Evolutionary conservation across 2,888 invertebrate species (phyloP).

Genomic region (Rhodophaea formosa): DNA sequence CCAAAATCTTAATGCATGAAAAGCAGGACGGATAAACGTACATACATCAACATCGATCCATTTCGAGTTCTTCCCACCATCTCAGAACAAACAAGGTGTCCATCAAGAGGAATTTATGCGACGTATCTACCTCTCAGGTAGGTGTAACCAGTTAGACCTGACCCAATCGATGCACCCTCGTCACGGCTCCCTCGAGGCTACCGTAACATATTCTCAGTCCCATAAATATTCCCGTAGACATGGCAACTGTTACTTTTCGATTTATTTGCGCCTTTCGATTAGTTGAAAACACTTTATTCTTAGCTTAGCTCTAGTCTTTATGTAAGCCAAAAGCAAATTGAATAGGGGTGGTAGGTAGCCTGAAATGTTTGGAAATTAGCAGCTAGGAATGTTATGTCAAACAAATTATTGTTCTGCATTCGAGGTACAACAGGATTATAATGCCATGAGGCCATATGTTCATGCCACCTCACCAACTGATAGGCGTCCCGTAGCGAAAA

Average conservation of each 20-base stretch:
- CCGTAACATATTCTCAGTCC: conserved; percentile 22
- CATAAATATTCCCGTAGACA: conserved; percentile 28
- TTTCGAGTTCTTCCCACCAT: too few relatives aligned
- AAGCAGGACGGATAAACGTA: too few relatives aligned
- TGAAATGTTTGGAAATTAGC: too few relatives aligned
- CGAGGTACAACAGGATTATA: too few relatives aligned
- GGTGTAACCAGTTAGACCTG: conserved; percentile 23
- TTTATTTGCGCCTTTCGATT: conserved; percentile 19
- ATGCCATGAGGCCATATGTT: too few relatives aligned
- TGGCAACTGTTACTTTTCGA: conserved; percentile 23
- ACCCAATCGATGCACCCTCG: conserved; percentile 29
- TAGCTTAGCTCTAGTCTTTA: neutral
- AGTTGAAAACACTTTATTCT: conserved; percentile 8
- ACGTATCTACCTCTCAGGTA: conserved; percentile 1
- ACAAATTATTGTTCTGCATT: too few relatives aligned
- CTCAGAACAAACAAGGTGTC: neutral
- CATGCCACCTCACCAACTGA: too few relatives aligned
- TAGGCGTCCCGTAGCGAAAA: too few relatives aligned
- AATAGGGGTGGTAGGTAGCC: too few relatives aligned
- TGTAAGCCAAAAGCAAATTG: neutral
- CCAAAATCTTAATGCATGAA: too few relatives aligned
- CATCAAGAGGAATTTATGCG: conserved; percentile 16
- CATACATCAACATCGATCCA: too few relatives aligned
- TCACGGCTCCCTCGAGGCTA: conserved; percentile 27
- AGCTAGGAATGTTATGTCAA: too few relatives aligned